These are phyloP conservation scores for Umimayanthus chanpuru DNA, from an alignment of 92 coral and sea anemone genomes.

Conservation along the genomic window DNA sequence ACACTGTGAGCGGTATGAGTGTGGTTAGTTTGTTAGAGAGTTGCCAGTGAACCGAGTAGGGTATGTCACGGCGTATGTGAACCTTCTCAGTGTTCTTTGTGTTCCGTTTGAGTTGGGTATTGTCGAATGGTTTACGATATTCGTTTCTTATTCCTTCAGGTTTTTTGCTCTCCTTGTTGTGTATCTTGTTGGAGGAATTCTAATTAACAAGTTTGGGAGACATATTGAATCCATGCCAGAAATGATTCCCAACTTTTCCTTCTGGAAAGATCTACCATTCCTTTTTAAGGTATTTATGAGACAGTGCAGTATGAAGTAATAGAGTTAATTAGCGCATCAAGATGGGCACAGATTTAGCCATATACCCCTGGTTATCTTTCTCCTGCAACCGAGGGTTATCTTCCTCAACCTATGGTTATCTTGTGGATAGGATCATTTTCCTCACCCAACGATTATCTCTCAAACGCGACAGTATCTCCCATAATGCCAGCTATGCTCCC, in stretches of 20 bases:
- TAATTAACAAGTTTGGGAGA: conserved; percentile 26
- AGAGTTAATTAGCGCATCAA: not conserved
- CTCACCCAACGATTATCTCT: too few species aligned
- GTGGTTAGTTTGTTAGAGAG: too few species aligned
- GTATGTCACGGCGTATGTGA: too few species aligned
- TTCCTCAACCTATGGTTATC: not conserved
- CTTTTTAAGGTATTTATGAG: conserved; percentile 6
- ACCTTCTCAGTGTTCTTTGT: too few species aligned
- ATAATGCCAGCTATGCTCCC: too few species aligned
- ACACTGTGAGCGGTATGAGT: too few species aligned
- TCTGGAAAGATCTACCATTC: conserved; percentile 31
- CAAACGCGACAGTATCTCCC: too few species aligned
- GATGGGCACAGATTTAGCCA: not conserved
- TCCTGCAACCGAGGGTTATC: not conserved
- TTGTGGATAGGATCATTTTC: too few species aligned
- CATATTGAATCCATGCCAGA: conserved; percentile 11
- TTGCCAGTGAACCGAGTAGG: too few species aligned
- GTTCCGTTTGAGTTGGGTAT: too few species aligned
- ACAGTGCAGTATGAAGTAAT: not conserved
- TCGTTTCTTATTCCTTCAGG: not conserved
- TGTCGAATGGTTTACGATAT: not conserved
- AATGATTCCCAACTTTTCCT: conserved; percentile 14
- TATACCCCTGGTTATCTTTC: not conserved
- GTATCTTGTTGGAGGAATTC: conserved; percentile 33
- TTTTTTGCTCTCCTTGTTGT: conserved; percentile 12